Evolutionary conservation across 2,797 vertebrate genomes (phyloP), one percentile per base, ranked within the genome.

Genomic region (Diplodus sargus): DNA sequence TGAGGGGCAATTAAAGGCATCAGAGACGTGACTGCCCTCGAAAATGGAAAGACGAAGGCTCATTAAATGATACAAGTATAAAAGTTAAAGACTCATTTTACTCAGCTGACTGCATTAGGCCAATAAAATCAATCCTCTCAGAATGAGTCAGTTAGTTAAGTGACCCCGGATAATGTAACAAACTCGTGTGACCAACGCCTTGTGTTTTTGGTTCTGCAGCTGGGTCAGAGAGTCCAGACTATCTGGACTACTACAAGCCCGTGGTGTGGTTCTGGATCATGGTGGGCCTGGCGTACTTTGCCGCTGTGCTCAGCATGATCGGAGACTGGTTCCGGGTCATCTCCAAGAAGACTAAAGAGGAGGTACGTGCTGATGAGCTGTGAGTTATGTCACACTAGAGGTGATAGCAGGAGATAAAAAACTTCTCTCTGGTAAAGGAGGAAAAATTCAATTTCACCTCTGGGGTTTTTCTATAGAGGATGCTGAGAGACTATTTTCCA

Each of bases 181-280:
- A 3, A 14, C 25, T 73, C 77, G 39, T 68, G 11, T 63, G 82
- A 83, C 22, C 7, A 52, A 23, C 14, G 57, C 51, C 15, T 54
- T 53, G 23, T 77, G 16, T 74, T n/a, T 61, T 48, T 71, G 72
- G 0, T 71, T 75, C 47, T 71, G 63, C 90, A 98, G 98, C 96
- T 23, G 97, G 96, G 14, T 96, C 96, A 6, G 97, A 98, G 82
- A 96, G 95, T 78, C 89, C 81, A 2, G 97, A 97, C 39, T 99
- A 99, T 47, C 94, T 97, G 70, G 95, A 98, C 90, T 97, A 97
- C 89, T 99, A 99, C 83, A 99, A 99, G 81, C 98, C 98, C 0
- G 96, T 98, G 47, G 98, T 99, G 73, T 99, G 97, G 97, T 99
- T 99, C 87, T 99, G 97, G 97, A 99, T 99, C 90, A 95, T 99